Evolutionary conservation across 53 echinoderm and acorn worm species (phyloP).

Genomic region (Arbacia lixula): DNA sequence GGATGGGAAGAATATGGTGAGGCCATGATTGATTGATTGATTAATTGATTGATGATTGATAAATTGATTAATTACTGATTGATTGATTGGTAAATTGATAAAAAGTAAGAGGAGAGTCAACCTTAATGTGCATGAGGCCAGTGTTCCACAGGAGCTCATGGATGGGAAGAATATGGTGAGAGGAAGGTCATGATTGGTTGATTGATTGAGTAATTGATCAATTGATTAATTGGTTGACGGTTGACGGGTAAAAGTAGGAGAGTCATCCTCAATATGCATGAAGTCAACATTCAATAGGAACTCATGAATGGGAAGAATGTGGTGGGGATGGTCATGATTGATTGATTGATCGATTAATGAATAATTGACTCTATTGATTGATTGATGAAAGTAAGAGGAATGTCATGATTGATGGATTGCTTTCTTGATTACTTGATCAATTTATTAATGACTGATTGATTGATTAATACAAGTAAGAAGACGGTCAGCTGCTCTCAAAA

Average conservation of each 20-base stretch:
- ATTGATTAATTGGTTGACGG: no score
- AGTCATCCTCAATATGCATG: constrained; percentile 78
- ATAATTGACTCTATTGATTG: no score
- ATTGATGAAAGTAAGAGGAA: no score
- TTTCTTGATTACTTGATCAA: no score
- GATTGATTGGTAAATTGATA: neutral
- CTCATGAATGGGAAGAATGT: constrained; percentile 69
- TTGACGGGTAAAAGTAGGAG: neutral
- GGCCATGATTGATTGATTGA: no score
- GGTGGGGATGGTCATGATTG: neutral
- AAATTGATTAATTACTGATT: no score
- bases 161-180: constrained; percentile 54
- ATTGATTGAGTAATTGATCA: no score
- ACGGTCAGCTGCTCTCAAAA: constrained; percentile 75
- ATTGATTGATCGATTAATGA: no score
- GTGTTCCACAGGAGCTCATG: constrained; percentile 74
- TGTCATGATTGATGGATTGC: no score
- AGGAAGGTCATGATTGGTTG: neutral
- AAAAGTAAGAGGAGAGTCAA: constrained; percentile 21
- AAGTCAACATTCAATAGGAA: constrained; percentile 75
- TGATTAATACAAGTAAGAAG: neutral
- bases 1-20: constrained; percentile 57
- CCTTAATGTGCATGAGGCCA: constrained; percentile 84
- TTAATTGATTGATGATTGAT: no score
- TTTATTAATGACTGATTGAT: no score